These are phyloP conservation scores for Serranus cabrilla DNA, from an alignment of 2,797 vertebrate genomes.

Conservation along the genomic window DNA sequence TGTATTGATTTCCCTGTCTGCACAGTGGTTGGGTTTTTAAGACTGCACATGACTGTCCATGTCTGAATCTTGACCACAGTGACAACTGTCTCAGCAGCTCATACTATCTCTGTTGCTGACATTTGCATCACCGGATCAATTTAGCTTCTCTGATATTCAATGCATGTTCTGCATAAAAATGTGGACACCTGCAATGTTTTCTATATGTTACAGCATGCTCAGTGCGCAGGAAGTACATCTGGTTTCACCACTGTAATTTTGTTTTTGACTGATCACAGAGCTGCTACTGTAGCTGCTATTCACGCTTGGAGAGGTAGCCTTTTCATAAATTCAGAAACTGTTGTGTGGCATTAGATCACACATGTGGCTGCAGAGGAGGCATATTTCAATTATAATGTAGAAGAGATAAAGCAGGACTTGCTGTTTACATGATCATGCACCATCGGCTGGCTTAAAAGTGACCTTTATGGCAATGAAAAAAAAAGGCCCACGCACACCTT, in stretches of 20 bases:
- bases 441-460: no score
- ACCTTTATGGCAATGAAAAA: no score
- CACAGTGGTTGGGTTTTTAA: slow-evolving; percentile 72
- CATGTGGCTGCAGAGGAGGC: slow-evolving; percentile 10
- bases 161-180: slow-evolving; percentile 29
- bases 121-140: slow-evolving; percentile 62
- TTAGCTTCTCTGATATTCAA: slow-evolving; percentile 16
- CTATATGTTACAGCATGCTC: slow-evolving; percentile 13
- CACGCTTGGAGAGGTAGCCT: slow-evolving; percentile 12
- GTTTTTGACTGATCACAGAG: not conserved
- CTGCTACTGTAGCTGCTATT: slow-evolving; percentile 14
- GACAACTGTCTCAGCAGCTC: slow-evolving; percentile 66
- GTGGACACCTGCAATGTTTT: slow-evolving; percentile 8
- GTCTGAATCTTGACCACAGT: slow-evolving; percentile 76
- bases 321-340: slow-evolving; percentile 21
- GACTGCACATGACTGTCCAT: slow-evolving; percentile 71
- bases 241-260: slow-evolving; percentile 2
- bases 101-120: slow-evolving; percentile 40
- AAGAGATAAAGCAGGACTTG: not conserved
- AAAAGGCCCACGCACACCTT: no score
- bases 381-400: slow-evolving; percentile 9
- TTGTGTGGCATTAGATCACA: slow-evolving; percentile 25
- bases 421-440: not conserved
- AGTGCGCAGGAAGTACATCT: not conserved
- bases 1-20: slow-evolving; percentile 87